Base-by-base conservation (phyloP, 2,113 vertebrate genomes). In the Steatornis caripensis region DNA sequence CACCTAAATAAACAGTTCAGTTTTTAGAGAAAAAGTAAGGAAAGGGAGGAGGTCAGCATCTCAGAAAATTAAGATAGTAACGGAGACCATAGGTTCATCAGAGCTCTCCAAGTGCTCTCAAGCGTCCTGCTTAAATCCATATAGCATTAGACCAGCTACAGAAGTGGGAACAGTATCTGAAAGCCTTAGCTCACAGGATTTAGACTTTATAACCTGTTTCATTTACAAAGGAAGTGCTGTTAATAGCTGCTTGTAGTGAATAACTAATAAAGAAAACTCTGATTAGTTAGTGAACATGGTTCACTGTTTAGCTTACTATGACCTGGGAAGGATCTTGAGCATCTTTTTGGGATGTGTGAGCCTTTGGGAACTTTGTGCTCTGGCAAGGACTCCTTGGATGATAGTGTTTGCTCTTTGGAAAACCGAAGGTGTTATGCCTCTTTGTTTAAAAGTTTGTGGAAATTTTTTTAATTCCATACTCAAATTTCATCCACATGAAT, bases 101-200 rank as follows among this genome's bases (percentile, higher is more conserved):
- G 24, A 43, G 8, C 10, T 55, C 62, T 48, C 29, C 39, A 90
- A 69, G 77, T 74, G 37, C 26, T 43, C 9, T 65, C 32, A 34
- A 12, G 4, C 32, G 26, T 5, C 30, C 29, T 48, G 5, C 1
- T 0, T 48, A n/a, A 46, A 23, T 53, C 23, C 34, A 9, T n/a
- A 22, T 1, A 68, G 2, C 10, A 34, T 48, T n/a, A 65, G 29
- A 27, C 2, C 20, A 37, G 30, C 1, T 7, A 32, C 6, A 84
- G 57, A 71, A 90, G 10, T 1, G 4, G 15, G 13, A 15, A n/a
- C 4, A 49, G 24, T 13, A 37, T 39, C 36, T 48, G 54, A 51
- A 41, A 80, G 13, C 24, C 41, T 64, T 43, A 58, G 10, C 5
- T 72, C 27, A 46, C 6, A 36, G 30, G 16, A 27, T 61, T 76